Base-by-base conservation (phyloP, 2,888 invertebrate species). In the Aphidius colemani region DNA sequence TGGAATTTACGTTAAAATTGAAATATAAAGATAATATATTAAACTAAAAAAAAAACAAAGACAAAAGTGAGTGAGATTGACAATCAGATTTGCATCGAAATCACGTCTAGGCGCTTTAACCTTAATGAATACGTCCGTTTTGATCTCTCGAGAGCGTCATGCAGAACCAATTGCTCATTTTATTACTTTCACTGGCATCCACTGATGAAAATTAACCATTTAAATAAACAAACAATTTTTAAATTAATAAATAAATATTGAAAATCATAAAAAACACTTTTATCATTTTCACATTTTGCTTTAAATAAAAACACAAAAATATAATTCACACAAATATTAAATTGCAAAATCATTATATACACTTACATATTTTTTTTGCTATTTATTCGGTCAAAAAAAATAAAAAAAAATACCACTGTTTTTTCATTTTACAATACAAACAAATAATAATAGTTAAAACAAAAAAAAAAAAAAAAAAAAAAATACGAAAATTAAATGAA, bases 21-120 rank as follows among this genome's bases (percentile, higher is more conserved):
- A 18, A 18, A 18, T 18, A 18, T 18, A 18, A 18, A 18, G 13
- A 18, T 18, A 18, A 18, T 18, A 18, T 18, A 18, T 18, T 18
- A 18, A 18, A 18, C 1, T 18, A 18, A 18, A 18, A 18, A 13
- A 56, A 46, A 10, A 48, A 51, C 9, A 41, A 53, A 8, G 10
- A 40, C 39, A 11, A 39, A 43, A 60, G 6, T 44, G 49, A 44
- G 40, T 8, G 30, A 18, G 59, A 66, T 64, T 56, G 64, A 64
- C 66, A 67, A 68, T 69, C 60, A 64, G 60, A 69, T 69, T 69
- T 68, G 68, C 69, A 69, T 68, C 59, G 64, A 69, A 69, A 69
- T 67, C 66, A 66, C 66, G 67, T 67, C 69, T 64, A 57, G 57
- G 66, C 64, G 61, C 48, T 66, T 53, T 18, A 48, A 40, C 48